Evolutionary conservation across 1,140 invertebrate species (phyloP), one percentile per base, ranked within the genome.

Genomic region (Oedothorax gibbosus): DNA sequence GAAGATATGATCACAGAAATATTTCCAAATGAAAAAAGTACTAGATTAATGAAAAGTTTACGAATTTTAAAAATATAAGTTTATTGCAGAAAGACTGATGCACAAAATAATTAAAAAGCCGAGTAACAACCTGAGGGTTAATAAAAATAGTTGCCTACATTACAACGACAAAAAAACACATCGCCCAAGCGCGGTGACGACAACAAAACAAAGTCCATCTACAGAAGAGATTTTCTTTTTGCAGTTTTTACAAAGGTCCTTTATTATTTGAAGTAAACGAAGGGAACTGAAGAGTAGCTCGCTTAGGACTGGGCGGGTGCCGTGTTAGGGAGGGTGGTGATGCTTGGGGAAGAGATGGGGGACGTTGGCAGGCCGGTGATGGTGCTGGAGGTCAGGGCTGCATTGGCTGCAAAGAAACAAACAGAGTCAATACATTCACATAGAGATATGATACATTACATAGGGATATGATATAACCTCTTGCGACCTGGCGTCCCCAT

Each of bases 311-410:
- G 88, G 77, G 88, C 86, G 21, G 89, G 68, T 49, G 86, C 88
- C 68, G 88, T 87, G 68, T 88, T 90, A 85, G 89, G 89, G 73
- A 89, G 87, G 73, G 89, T 87, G 60, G 89, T 89, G 86, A 89
- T 88, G 85, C 87, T 90, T 77, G 90, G 86, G 73, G 89, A 87
- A 86, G 90, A 87, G 60, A 90, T 89, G 71, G 90, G 90, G 62
- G 90, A 90, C 85, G 89, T 89, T 66, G 89, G 88, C 72, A 89
- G 88, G 75, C 89, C 90, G 71, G 86, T 85, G 21, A 89, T 89
- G 51, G 88, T 87, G 82, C 88, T 90, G 83, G 86, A 77, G 69
- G 68, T 89, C 71, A 89, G 86, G 50, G 87, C 87, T 49, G 88
- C 77, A 87, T 88, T 88, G 57, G 78, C 87, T 87, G 62, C 4